These are phyloP conservation scores for Coelinius sp. DNA, from an alignment of 2,888 invertebrate genomes.

Conservation along the genomic window DNA sequence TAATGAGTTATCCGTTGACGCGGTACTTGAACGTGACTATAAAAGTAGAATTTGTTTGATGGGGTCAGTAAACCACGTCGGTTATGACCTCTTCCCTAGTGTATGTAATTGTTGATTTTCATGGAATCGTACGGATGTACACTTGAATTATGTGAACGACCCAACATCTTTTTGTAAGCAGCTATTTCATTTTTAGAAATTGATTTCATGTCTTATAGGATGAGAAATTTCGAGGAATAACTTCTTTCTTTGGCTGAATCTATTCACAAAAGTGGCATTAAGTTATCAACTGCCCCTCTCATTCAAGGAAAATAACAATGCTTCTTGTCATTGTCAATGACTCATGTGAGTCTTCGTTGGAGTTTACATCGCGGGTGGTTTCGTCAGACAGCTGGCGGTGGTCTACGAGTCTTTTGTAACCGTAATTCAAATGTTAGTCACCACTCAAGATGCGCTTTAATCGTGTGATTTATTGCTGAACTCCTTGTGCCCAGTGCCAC, in stretches of 20 bases:
- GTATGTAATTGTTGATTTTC: slow-evolving; percentile 19
- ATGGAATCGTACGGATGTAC: neutral
- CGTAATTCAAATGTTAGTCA: slow-evolving; percentile 34
- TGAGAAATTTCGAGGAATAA: too few species aligned
- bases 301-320: neutral
- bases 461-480: slow-evolving; percentile 31
- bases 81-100: slow-evolving; percentile 26
- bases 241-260: too few species aligned
- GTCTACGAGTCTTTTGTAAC: slow-evolving; percentile 10
- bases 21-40: slow-evolving; percentile 10
- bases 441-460: slow-evolving; percentile 30
- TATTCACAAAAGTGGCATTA: too few species aligned
- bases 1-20: neutral
- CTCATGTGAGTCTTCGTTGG: neutral
- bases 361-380: slow-evolving; percentile 16
- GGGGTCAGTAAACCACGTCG: slow-evolving; percentile 25
- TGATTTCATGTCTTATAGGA: too few species aligned
- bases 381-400: neutral
- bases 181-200: too few species aligned
- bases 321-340: neutral
- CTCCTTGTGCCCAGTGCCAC: neutral
- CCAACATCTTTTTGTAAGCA: neutral
- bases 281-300: neutral
- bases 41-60: slow-evolving; percentile 15
- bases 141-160: neutral